Base-by-base conservation (phyloP, 2,797 vertebrate species). In the Sparidentex hasta region DNA sequence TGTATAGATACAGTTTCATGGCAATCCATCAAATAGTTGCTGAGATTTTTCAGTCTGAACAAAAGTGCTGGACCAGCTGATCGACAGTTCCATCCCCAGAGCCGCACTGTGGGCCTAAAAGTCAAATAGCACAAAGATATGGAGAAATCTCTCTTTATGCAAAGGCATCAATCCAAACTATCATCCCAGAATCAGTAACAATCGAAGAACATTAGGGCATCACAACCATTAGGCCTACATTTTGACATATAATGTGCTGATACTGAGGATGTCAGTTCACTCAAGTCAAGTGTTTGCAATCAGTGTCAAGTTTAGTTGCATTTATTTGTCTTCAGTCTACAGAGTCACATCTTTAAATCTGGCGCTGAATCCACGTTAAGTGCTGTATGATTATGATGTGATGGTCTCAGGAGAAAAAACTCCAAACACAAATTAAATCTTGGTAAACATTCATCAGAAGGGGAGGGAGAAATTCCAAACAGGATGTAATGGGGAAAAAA, bases 391-490 rank as follows among this genome's bases (percentile, higher is more conserved):
- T 38, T 47, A 12, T 2, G 7, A 38, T 38, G 7, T 38, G 2
- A 47, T 63, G 33, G 5, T 62, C 14, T 63, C 18, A 44, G 16
- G 25, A 21, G 5, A 58, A 61, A 6, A 43, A 41, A 23, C 33
- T 76, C 9, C 11, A 48, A 74, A 64, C 18, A 51, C 7, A 63
- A 59, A 65, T n/a, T 3, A 56, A 7, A 58, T 57, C 14, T 13
- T 50, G 43, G 38, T 27, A 55, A 58, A 59, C 3, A 41, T 17
- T 41, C 27, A 27, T 23, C 16, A 51, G 1, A 44, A 46, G 29
- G 11, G 41, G 14, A 71, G 17, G 13, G 11, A 80, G 23, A 72
- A 77, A 58, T 80, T 80, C 75, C 68, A 77, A 71, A 76, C 73
- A 23, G 70, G 52, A 46, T 0, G 56, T 64, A 43, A 2, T 11